These are phyloP conservation scores for Hypercompe scribonia DNA, from an alignment of 2,888 invertebrate species.

Conservation along the genomic window DNA sequence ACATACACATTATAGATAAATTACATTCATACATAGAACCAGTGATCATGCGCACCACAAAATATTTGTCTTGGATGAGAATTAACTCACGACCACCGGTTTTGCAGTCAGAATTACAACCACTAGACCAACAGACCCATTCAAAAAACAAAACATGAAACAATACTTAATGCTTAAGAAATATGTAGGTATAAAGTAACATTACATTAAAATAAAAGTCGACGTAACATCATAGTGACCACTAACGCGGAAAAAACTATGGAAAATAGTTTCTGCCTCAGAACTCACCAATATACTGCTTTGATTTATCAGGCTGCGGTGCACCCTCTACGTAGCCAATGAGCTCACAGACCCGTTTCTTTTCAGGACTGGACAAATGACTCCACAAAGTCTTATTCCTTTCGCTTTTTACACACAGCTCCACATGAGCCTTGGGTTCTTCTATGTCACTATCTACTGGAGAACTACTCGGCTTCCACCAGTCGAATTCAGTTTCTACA, in stretches of 20 bases:
- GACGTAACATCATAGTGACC: no score
- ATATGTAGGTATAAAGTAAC: no score
- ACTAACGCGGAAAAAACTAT: not conserved
- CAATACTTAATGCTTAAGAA: no score
- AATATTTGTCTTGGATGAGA: no score
- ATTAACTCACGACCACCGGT: no score
- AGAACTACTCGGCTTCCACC: slow-evolving; percentile 77
- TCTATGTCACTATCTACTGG: slow-evolving; percentile 63
- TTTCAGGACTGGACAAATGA: slow-evolving; percentile 88
- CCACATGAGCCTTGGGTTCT: slow-evolving; percentile 62
- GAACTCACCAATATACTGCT: slow-evolving; percentile 86
- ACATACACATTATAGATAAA: no score
- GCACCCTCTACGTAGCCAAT: slow-evolving; percentile 88
- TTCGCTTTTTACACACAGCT: slow-evolving; percentile 84
- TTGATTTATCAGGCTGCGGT: slow-evolving; percentile 76
- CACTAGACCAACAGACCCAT: no score
- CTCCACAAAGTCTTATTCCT: slow-evolving; percentile 86
- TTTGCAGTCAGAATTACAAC: no score
- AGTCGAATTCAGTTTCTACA: slow-evolving; percentile 80
- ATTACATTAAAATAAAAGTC: no score
- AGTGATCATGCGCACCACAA: no score
- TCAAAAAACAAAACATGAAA: no score
- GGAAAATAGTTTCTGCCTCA: not conserved
- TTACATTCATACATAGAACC: no score
- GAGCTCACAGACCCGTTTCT: slow-evolving; percentile 87